These are phyloP conservation scores for Meiosimyza decipiens DNA, from an alignment of 2,888 invertebrate species.

Conservation along the genomic window DNA sequence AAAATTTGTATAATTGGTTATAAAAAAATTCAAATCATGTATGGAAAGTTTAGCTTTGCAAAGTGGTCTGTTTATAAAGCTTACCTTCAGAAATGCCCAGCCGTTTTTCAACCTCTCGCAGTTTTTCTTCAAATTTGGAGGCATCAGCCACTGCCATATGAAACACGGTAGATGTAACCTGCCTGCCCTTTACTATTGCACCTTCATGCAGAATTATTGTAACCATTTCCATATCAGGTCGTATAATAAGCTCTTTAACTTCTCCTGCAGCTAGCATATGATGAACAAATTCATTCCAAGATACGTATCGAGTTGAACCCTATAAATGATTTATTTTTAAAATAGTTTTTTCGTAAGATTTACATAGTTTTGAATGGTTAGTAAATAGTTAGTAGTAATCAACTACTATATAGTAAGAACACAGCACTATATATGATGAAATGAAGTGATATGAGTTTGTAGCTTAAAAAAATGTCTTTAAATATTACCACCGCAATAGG, in stretches of 20 bases:
- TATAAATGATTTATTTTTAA: slow-evolving; percentile 30
- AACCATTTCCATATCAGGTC: slow-evolving; percentile 86
- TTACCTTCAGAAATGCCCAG: slow-evolving; percentile 82
- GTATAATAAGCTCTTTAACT: slow-evolving; percentile 87
- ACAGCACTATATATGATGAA: too few species aligned
- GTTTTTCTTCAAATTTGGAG: slow-evolving; percentile 88
- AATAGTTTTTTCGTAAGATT: too few species aligned
- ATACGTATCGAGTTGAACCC: slow-evolving; percentile 76
- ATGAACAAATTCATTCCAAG: slow-evolving; percentile 97
- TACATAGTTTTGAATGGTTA: too few species aligned
- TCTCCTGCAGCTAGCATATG: slow-evolving; percentile 95
- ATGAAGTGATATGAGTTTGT: too few species aligned
- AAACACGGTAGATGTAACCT: slow-evolving; percentile 74
- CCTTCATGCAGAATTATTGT: slow-evolving; percentile 86
- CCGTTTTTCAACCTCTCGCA: slow-evolving; percentile 83
- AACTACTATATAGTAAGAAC: too few species aligned
- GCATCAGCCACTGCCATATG: slow-evolving; percentile 89
- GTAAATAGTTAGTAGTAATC: too few species aligned
- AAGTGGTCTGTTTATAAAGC: background rate
- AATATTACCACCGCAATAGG: too few species aligned
- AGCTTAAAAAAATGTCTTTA: too few species aligned
- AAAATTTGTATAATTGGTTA: too few species aligned
- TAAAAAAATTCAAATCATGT: too few species aligned
- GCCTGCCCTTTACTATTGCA: slow-evolving; percentile 85
- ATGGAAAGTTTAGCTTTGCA: too few species aligned